A percentile compares a stretch with the other conserved stretches of the same genome.
Evolutionary conservation across 2,113 vertebrate genomes (phyloP).

Genomic region (Dermatemys mawii): DNA sequence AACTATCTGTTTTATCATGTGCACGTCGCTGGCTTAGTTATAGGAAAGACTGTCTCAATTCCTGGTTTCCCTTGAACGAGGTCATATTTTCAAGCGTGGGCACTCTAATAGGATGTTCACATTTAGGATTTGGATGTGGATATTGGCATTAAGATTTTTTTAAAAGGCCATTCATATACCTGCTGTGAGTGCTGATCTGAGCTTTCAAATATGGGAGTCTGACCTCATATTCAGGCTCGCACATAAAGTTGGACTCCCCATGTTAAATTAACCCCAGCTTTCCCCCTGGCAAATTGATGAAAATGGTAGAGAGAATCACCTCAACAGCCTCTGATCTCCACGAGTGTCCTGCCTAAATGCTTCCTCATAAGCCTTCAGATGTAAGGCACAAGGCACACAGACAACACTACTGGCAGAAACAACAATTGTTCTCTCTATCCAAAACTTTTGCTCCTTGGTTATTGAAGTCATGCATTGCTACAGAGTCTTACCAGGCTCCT

Average conservation of each 20-base stretch:
- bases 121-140: slow-evolving; percentile 10
- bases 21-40: not conserved
- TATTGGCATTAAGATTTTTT: not conserved
- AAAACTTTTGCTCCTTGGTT: not conserved
- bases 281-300: rapidly evolving
- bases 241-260: not conserved
- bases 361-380: no score
- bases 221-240: rapidly evolving
- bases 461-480: not conserved
- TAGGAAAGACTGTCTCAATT: not conserved
- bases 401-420: not conserved
- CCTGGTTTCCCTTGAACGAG: not conserved
- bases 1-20: not conserved
- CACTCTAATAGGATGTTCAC: not conserved
- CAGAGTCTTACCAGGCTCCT: not conserved
- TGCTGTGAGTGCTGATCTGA: not conserved
- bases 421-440: not conserved
- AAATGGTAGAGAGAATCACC: not conserved
- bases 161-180: not conserved
- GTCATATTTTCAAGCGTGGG: not conserved
- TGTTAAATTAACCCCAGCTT: not conserved
- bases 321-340: not conserved
- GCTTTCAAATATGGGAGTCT: not conserved
- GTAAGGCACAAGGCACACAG: no score
- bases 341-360: no score